Base-by-base conservation (phyloP, 1,140 invertebrate genomes). In the Philaenus spumarius region DNA sequence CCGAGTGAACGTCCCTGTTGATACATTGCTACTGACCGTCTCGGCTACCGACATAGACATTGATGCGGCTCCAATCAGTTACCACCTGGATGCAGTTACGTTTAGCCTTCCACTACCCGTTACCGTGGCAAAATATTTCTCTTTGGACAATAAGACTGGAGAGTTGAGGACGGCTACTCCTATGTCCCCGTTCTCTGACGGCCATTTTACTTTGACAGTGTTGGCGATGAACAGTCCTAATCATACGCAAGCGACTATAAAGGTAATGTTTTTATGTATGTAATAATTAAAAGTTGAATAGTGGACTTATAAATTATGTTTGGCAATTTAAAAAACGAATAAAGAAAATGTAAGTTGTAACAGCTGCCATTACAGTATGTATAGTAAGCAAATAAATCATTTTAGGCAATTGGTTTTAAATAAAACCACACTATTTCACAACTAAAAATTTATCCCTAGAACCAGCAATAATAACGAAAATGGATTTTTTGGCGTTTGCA, bases 1-100 rank as follows among this genome's bases (percentile, higher is more conserved):
- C 0, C 75, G 86, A 19, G 72, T 89, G 0, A 89, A 88, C 67
- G 84, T 88, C 0, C 84, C 87, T 1, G 78, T 87, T 14, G 85
- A 89, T 54, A 87, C 85, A 0, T 75, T 81, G 43, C 73, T 91
- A 5, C 78, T 83, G 0, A 82, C 78, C 0, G 63, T 90, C 0
- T 77, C 80, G 57, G 87, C 87, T 1, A 73, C 65, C 1, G 89
- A 90, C 66, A 72, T 75, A 0, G 88, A 90, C 67, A 76, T 81
- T 0, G 79, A 82, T 37, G 80, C 87, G 1, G 65, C 76, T 2
- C 79, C 82, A 0, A 81, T 89, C 3, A 71, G 75, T 1, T 87
- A 87, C 47, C 73, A 73, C 5, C 80, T 89, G 45, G 76, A 80
- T 2, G 81, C 83, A 48, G 76, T 82, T 5, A 81, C 77, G 1